Conservation (phyloP, 2,888 invertebrate species). For the Melanargia galathea region DNA sequence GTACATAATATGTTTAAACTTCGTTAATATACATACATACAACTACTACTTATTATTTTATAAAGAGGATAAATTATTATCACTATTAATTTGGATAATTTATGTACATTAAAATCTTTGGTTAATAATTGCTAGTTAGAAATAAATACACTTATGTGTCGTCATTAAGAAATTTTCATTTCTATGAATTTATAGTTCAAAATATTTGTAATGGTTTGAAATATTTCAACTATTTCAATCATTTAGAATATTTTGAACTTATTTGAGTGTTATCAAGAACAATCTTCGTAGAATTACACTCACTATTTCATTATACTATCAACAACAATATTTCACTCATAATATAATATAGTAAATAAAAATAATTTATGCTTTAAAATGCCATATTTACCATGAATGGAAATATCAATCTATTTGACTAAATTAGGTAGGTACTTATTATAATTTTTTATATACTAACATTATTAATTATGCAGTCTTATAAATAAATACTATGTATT, state of each 20-base stretch:
- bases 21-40: slow-evolving; percentile 13
- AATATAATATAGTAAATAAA: not conserved
- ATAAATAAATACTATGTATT: not conserved
- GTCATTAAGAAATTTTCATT: not conserved
- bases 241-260: not conserved
- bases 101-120: slow-evolving; percentile 24
- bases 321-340: not conserved
- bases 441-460: not conserved
- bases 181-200: no score
- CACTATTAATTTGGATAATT: slow-evolving; percentile 4
- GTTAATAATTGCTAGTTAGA: slow-evolving; percentile 16
- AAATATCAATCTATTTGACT: slow-evolving; percentile 6
- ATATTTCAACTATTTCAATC: no score
- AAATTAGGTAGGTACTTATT: not conserved
- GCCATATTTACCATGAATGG: slow-evolving; percentile 1
- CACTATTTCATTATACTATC: no score
- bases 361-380: not conserved
- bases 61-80: slow-evolving; percentile 1
- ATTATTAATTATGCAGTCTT: slow-evolving; percentile 5
- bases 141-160: slow-evolving; percentile 10
- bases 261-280: not conserved
- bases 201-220: no score
- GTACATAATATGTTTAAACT: not conserved
- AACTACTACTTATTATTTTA: not conserved
- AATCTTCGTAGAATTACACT: not conserved